These are phyloP conservation scores for Drosophila ercepeae DNA, from an alignment of 1,140 invertebrate species.

Conservation along the genomic window DNA sequence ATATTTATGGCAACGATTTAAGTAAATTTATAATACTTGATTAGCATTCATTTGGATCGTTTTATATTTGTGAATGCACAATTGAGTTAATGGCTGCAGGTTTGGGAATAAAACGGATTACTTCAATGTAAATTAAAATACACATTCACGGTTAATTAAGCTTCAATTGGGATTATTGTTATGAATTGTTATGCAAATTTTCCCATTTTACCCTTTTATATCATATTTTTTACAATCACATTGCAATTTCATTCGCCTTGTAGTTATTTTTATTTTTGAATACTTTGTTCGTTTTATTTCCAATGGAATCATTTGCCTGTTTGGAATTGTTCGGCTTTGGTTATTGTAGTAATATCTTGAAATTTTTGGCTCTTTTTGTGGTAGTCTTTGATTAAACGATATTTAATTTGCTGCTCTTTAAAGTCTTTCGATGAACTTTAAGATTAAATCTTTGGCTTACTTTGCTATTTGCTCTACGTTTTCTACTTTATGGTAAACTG, in stretches of 20 bases:
- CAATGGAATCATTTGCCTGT: constrained; percentile 58
- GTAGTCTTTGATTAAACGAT: neutral
- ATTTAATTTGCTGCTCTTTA: constrained; percentile 7
- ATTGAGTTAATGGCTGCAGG: constrained; percentile 38
- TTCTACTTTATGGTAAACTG: constrained; percentile 7
- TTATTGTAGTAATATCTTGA: neutral
- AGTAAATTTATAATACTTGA: constrained; percentile 33
- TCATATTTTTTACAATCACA: constrained; percentile 55
- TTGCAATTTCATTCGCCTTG: constrained; percentile 67
- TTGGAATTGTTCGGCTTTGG: constrained; percentile 23
- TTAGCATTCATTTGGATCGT: constrained; percentile 34
- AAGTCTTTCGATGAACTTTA: constrained; percentile 48
- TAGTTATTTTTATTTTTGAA: constrained; percentile 23
- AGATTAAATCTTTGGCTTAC: constrained; percentile 59
- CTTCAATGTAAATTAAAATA: constrained; percentile 30
- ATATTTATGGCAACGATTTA: constrained; percentile 33
- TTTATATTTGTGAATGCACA: constrained; percentile 31
- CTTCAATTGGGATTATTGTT: constrained; percentile 34
- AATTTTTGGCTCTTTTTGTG: neutral
- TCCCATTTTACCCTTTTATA: constrained; percentile 2
- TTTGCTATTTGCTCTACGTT: constrained; percentile 11
- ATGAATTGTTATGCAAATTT: constrained; percentile 46
- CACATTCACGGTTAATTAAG: constrained; percentile 44
- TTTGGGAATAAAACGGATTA: constrained; percentile 32
- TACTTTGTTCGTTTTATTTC: constrained; percentile 66